Conservation (phyloP, 2,888 invertebrate species). For the Coelopa pilipes region DNA sequence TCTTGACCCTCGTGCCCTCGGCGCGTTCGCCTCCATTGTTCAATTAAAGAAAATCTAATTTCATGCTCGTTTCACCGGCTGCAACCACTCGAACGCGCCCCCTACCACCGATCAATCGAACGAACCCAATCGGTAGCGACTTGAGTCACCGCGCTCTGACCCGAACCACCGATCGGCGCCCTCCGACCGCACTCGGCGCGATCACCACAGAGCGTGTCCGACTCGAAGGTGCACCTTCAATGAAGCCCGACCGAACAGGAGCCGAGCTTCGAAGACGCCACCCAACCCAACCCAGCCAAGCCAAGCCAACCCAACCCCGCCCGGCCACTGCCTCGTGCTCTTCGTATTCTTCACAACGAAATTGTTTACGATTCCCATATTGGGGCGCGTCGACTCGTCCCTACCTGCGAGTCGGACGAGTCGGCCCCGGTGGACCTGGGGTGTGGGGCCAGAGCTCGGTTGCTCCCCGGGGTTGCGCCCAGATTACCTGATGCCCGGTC, state of each 20-base stretch:
- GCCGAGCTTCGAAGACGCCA: conserved; percentile 33
- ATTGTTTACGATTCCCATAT: conserved; percentile 6
- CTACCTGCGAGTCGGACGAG: neutral
- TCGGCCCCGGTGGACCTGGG: conserved; percentile 43
- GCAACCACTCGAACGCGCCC: conserved; percentile 12
- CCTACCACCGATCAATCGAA: neutral
- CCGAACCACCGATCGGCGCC: neutral
- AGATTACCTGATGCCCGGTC: conserved; percentile 51
- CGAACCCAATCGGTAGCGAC: neutral
- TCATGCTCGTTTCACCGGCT: conserved; percentile 13
- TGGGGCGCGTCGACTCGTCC: conserved; percentile 17
- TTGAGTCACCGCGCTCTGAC: neutral
- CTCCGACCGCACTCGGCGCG: neutral
- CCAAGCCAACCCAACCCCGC: neutral
- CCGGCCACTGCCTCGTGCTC: neutral
- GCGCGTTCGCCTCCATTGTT: neutral
- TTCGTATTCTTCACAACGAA: conserved; percentile 1
- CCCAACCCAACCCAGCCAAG: neutral
- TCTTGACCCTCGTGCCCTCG: neutral
- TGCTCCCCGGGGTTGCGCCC: conserved; percentile 45
- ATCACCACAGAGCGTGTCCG: conserved; percentile 61
- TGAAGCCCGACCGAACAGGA: conserved; percentile 64
- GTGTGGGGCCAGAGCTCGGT: conserved; percentile 8
- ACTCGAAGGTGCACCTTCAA: conserved; percentile 66
- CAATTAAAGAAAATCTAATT: conserved; percentile 15